Conservation (phyloP, 1,140 invertebrate species). For the Sitodiplosis mosellana region DNA sequence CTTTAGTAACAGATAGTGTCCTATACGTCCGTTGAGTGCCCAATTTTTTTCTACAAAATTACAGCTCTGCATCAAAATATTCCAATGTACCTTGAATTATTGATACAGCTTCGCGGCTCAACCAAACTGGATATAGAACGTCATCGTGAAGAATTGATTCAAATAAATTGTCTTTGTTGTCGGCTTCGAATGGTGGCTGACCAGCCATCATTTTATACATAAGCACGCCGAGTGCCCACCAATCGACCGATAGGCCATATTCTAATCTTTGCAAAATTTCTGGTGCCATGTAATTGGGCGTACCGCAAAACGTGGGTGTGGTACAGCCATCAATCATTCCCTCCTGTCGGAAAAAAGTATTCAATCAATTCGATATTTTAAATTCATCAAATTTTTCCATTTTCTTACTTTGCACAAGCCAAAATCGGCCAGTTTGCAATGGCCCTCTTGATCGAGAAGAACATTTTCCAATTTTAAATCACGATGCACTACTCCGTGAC, state of each 20-base stretch:
- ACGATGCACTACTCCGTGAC: conserved; percentile 93
- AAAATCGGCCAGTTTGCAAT: conserved; percentile 96
- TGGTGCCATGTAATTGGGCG: conserved; percentile 97
- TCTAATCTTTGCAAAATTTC: conserved; percentile 84
- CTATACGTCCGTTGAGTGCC: no score
- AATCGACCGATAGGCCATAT: conserved; percentile 95
- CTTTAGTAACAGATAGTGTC: no score
- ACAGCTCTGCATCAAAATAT: background rate
- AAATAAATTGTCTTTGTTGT: conserved; percentile 98
- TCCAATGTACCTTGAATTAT: conserved; percentile 71
- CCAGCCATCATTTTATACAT: conserved; percentile 99
- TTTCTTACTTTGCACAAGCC: conserved; percentile 95
- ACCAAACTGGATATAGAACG: conserved; percentile 95
- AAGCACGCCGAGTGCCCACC: conserved; percentile 95
- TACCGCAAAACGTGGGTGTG: conserved; percentile 93
- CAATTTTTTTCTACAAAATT: no score
- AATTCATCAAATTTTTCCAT: background rate
- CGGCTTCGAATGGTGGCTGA: conserved; percentile 97
- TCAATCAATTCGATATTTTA: no score
- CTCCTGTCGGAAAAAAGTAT: conserved; percentile 12
- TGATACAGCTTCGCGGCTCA: conserved; percentile 88
- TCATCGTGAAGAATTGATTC: conserved; percentile 97
- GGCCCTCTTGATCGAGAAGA: conserved; percentile 89
- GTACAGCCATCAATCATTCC: conserved; percentile 55
- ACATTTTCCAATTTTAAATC: conserved; percentile 99